These are phyloP conservation scores for Acronicta leporina DNA, from an alignment of 2,888 invertebrate genomes.

Conservation along the genomic window DNA sequence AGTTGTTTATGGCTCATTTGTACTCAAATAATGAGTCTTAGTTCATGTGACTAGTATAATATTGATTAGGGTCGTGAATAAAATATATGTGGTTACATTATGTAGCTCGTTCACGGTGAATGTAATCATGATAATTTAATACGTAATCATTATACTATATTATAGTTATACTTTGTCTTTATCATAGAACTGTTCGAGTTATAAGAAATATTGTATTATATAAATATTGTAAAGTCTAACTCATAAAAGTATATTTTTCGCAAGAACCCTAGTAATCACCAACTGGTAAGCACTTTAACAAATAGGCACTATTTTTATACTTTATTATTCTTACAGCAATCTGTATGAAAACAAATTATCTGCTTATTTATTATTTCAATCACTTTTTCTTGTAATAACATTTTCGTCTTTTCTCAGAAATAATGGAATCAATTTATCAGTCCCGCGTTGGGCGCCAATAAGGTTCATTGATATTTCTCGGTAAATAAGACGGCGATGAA, in stretches of 20 bases:
- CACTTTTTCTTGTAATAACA: slow-evolving; percentile 30
- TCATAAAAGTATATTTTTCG: no score
- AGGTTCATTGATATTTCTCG: slow-evolving; percentile 26
- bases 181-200: no score
- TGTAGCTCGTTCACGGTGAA: not conserved
- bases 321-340: not conserved
- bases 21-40: slow-evolving; percentile 3
- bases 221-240: no score
- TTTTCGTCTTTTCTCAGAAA: slow-evolving; percentile 20
- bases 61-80: not conserved
- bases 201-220: no score
- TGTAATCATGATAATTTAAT: not conserved
- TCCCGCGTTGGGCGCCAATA: slow-evolving; percentile 43
- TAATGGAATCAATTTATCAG: slow-evolving; percentile 40
- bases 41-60: not conserved
- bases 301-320: no score
- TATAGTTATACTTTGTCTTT: not conserved
- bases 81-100: not conserved
- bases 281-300: no score
- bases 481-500: not conserved
- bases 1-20: not conserved
- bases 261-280: no score
- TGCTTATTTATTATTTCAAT: slow-evolving; percentile 5
- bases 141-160: not conserved
- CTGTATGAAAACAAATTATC: not conserved